Conservation (phyloP, 2,797 vertebrate genomes). For the Leontocebus nigricollis region DNA sequence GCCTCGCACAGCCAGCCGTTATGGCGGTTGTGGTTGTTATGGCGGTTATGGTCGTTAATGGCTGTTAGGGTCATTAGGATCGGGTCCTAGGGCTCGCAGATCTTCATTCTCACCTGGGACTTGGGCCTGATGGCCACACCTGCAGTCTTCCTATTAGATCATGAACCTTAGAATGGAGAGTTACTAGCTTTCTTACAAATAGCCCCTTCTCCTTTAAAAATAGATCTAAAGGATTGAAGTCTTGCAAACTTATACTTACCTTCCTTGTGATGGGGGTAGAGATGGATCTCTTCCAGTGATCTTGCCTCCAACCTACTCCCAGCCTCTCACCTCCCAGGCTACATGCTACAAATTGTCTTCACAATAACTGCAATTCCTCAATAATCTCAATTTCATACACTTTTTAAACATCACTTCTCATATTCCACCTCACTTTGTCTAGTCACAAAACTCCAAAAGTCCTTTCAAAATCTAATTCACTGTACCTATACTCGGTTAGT, state of each 20-base stretch:
- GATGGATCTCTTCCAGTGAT: background rate
- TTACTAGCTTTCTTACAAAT: background rate
- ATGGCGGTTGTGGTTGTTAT: background rate
- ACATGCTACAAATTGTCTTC: background rate
- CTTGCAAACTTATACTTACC: background rate
- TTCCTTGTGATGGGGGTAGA: background rate
- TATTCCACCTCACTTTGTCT: background rate
- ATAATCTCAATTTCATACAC: background rate
- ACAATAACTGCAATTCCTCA: background rate
- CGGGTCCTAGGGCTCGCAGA: fast-evolving
- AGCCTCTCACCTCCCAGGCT: background rate
- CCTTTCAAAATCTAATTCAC: background rate
- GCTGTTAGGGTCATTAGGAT: background rate
- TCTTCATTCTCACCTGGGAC: background rate
- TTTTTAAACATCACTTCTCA: background rate
- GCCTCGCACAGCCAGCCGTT: background rate
- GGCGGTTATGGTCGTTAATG: no score
- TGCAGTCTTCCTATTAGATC: background rate
- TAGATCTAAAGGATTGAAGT: background rate
- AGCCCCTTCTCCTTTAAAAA: background rate
- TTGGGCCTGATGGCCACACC: background rate
- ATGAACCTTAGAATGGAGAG: background rate
- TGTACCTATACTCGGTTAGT: background rate
- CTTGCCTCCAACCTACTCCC: background rate
- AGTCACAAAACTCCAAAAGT: background rate